phyloP scores from a whole-genome alignment of 2,797 vertebrate genomes.

The Gallirallus australis region DNA sequence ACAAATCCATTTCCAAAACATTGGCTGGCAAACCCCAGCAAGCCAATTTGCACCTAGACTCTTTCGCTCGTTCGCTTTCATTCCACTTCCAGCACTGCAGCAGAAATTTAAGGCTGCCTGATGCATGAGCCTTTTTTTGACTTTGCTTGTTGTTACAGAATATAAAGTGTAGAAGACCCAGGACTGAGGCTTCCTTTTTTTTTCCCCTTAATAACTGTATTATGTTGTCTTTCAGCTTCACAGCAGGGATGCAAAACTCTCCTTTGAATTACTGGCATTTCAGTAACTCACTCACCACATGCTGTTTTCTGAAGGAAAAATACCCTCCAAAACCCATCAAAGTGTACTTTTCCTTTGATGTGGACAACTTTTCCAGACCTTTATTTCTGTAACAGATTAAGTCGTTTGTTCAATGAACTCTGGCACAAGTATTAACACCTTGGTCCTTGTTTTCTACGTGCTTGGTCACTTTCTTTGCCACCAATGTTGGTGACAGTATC shows the following conservation, averaged over 20 bases:
- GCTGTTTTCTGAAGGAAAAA: conserved; percentile 51
- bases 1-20: neutral
- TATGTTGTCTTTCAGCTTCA: conserved; percentile 65
- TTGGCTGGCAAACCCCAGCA: neutral
- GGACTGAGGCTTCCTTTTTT: conserved; percentile 11
- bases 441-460: neutral
- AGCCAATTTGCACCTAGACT: neutral
- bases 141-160: neutral
- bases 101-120: conserved; percentile 10
- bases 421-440: neutral
- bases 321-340: conserved; percentile 18
- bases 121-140: neutral
- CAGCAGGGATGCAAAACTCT: conserved; percentile 54
- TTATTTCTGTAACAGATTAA: conserved; percentile 52
- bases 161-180: neutral
- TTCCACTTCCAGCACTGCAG: neutral
- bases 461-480: neutral
- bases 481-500: neutral
- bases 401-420: conserved; percentile 33
- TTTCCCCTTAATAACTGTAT: neutral
- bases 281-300: conserved; percentile 26
- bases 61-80: neutral
- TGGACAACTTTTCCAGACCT: conserved; percentile 24
- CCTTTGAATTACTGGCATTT: conserved; percentile 51
- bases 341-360: conserved; percentile 48